Percentiles rank a stretch among this genome's conserved stretches.
Evolutionary conservation across 53 echinoderm and acorn worm genomes (phyloP).

Genomic region (Echinarachnius parma): DNA sequence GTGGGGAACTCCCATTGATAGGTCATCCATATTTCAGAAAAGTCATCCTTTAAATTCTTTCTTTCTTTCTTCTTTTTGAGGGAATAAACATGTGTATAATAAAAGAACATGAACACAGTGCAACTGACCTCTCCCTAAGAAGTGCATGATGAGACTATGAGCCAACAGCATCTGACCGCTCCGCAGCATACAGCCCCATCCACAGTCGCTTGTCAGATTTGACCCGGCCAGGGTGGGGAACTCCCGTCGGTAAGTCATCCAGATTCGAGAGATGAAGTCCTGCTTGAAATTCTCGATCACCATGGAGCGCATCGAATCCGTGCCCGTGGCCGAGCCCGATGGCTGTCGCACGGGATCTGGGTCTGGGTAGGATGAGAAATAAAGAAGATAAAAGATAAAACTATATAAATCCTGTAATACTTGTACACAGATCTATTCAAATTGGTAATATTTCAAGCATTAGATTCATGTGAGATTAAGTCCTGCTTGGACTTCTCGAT

Average conservation of each 20-base stretch:
- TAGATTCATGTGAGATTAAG: too few species aligned
- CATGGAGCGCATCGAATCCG: slow-evolving; percentile 70
- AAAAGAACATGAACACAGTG: too few species aligned
- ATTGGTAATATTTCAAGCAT: too few species aligned
- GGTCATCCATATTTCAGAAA: slow-evolving; percentile 93
- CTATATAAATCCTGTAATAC: too few species aligned
- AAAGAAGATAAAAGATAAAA: too few species aligned
- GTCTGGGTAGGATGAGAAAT: slow-evolving; percentile 39
- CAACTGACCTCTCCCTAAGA: slow-evolving; percentile 77
- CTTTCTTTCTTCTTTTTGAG: too few species aligned
- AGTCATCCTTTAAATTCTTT: too few species aligned
- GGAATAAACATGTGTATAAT: too few species aligned
- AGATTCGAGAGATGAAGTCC: slow-evolving; percentile 87
- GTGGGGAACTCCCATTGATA: slow-evolving; percentile 93
- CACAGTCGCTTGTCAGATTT: slow-evolving; percentile 84
- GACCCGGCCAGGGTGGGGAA: slow-evolving; percentile 94
- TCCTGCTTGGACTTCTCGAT: too few species aligned
- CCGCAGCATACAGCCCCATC: slow-evolving; percentile 99
- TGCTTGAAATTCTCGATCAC: slow-evolving; percentile 94
- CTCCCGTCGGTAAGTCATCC: slow-evolving; percentile 95
- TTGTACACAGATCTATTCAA: too few species aligned
- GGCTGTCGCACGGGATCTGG: slow-evolving; percentile 57
- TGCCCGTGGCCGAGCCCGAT: too few species aligned
- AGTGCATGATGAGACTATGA: slow-evolving; percentile 82
- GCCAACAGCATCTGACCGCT: slow-evolving; percentile 98